Percentiles rank a stretch among this genome's conserved stretches.
Conservation (phyloP, 2,113 vertebrate genomes). For the Otolemur garnettii region DNA sequence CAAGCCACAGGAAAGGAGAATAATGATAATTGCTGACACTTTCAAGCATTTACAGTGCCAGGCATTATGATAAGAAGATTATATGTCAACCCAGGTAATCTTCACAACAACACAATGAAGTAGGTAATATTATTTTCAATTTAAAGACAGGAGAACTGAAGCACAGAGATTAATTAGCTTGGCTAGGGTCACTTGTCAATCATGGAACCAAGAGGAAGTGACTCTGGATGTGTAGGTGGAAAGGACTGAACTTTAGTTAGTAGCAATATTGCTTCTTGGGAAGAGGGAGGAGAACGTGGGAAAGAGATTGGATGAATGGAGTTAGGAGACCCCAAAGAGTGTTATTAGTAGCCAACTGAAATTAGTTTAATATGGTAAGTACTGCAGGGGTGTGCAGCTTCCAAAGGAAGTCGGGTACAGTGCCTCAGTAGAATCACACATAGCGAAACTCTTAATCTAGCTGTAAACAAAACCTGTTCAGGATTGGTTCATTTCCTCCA, state of each 20-base stretch:
- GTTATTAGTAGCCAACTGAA: background rate
- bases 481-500: background rate
- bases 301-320: background rate
- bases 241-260: background rate
- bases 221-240: background rate
- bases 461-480: background rate
- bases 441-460: background rate
- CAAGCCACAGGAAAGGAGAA: background rate
- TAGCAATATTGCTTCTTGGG: background rate
- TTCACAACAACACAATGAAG: background rate
- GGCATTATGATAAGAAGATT: background rate
- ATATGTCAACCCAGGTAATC: background rate
- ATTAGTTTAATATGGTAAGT: background rate
- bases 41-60: background rate
- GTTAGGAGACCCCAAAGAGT: background rate
- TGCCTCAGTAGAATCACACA: background rate
- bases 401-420: background rate
- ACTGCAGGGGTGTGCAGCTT: background rate
- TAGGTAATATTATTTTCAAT: background rate
- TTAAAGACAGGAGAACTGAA: slow-evolving; percentile 8
- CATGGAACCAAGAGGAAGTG: background rate
- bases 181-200: background rate
- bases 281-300: background rate
- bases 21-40: background rate
- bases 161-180: background rate